Conservation (phyloP, 2,888 invertebrate genomes). For the Entomobrya proxima region DNA sequence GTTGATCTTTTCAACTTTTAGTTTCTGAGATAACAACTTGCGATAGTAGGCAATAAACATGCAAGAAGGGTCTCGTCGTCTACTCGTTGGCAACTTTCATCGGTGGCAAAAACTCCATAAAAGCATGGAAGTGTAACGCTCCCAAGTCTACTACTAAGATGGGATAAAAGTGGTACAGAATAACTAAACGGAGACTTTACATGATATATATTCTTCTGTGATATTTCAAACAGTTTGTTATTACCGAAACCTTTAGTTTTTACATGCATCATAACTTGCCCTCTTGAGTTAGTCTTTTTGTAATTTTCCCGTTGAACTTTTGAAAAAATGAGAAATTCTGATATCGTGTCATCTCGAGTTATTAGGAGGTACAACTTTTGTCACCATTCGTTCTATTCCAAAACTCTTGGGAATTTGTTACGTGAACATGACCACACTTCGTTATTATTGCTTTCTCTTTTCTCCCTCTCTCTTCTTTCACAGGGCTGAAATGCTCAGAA, state of each 20-base stretch:
- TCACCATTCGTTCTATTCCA: constrained; percentile 40
- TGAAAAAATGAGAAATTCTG: constrained; percentile 1
- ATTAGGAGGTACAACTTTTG: constrained; percentile 41
- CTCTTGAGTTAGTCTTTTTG: too few species aligned
- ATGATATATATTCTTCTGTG: too few species aligned
- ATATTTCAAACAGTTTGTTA: too few species aligned
- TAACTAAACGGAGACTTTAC: too few species aligned
- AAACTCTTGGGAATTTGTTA: constrained; percentile 28
- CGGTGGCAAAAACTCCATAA: constrained; percentile 8
- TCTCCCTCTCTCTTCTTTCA: too few species aligned
- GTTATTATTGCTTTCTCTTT: constrained; percentile 11
- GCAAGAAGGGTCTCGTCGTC: background rate
- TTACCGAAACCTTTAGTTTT: too few species aligned
- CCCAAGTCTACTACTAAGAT: too few species aligned
- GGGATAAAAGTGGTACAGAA: too few species aligned
- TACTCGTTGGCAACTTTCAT: background rate
- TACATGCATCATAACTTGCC: too few species aligned
- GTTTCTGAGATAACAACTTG: constrained; percentile 50
- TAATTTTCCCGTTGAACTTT: too few species aligned
- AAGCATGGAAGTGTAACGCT: too few species aligned
- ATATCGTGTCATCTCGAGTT: constrained; percentile 44
- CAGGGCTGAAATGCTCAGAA: constrained; percentile 8
- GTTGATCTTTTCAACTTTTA: constrained; percentile 67
- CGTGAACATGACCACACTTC: constrained; percentile 18
- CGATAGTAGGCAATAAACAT: background rate